Conservation (phyloP, 2,888 invertebrate species). For the Nycteola revayana region DNA sequence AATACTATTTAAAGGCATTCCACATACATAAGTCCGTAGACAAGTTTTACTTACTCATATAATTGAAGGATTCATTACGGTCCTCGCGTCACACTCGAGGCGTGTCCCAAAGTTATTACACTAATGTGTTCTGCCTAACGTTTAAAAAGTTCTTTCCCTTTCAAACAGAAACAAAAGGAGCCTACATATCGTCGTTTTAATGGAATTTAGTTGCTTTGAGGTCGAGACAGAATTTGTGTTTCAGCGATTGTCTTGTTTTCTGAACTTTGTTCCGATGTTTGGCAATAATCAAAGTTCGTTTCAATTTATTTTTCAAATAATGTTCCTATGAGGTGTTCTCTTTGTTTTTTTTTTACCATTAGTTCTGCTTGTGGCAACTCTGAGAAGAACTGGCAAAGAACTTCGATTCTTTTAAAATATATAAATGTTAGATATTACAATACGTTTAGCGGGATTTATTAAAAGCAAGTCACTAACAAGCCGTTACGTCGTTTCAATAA, state of each 20-base stretch:
- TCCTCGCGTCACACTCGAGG: conserved; percentile 48
- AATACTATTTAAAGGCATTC: conserved; percentile 1
- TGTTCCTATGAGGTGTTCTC: too few species aligned
- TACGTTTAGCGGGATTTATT: too few species aligned
- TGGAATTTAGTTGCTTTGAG: not conserved
- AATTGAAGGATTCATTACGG: conserved; percentile 43
- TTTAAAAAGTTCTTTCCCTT: not conserved
- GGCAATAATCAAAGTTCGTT: too few species aligned
- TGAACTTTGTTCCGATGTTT: not conserved
- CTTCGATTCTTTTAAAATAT: too few species aligned
- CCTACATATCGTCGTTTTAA: not conserved
- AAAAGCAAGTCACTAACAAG: too few species aligned
- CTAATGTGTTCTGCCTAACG: conserved; percentile 46
- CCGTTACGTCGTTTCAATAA: too few species aligned
- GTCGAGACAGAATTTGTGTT: not conserved
- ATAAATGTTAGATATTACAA: too few species aligned
- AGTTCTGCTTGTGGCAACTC: too few species aligned
- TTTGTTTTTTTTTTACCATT: too few species aligned
- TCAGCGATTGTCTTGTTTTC: not conserved
- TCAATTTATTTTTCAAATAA: too few species aligned
- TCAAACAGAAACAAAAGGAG: not conserved
- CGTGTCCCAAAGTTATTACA: conserved; percentile 49
- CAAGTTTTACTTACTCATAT: conserved; percentile 21
- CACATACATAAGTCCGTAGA: conserved; percentile 20
- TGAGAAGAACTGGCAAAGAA: too few species aligned